Base-by-base conservation (phyloP, 2,888 invertebrate genomes). In the Spilosoma lubricipeda region DNA sequence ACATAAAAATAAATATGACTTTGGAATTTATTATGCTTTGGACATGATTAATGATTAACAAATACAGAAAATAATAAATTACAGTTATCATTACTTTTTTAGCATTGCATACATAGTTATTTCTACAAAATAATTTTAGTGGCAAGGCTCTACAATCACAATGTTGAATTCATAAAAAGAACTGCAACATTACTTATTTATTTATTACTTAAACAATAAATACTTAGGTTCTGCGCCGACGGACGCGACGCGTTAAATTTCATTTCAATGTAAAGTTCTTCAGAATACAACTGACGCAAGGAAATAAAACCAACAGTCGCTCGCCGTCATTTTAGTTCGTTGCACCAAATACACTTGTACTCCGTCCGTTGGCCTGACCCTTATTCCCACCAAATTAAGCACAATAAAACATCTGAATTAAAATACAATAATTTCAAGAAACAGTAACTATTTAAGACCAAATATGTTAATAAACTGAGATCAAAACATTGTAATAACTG, bases 21-120 rank as follows among this genome's bases (percentile, higher is more conserved):
- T 82, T 81, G 74, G 76, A 73, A 69, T 70, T 68, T 70, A 81
- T 77, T 82, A 80, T 83, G 80, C 78, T 83, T 82, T 79, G 81
- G 81, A 75, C 7, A 67, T 27, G 4, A 66, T 42, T 56, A 71
- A 67, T 3, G 59, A 27, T 18, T 52, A 65, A 9, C n/a, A 18
- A 63, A 63, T 30, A 63, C 63, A 30, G 30, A 59, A 27, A 27
- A 30, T 5, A 63, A 63, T 63, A 63, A 63, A 63, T 30, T 63
- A 30, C 18, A 30, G 7, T 18, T 30, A 63, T 18, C 15, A 8
- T 18, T 56, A n/a, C 23, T 56, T 56, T 56, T n/a, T 8, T 56
- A 52, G n/a, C n/a, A 56, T n/a, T n/a, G 2, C 52, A 56, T 56
- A 56, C 45, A 18, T 45, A 56, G n/a, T 27, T 59, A 27, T 30